A percentile compares a stretch with the other conserved stretches of the same genome.
These are phyloP conservation scores for Antechinus stuartii DNA, from an alignment of 2,113 vertebrate species.

Conservation along the genomic window DNA sequence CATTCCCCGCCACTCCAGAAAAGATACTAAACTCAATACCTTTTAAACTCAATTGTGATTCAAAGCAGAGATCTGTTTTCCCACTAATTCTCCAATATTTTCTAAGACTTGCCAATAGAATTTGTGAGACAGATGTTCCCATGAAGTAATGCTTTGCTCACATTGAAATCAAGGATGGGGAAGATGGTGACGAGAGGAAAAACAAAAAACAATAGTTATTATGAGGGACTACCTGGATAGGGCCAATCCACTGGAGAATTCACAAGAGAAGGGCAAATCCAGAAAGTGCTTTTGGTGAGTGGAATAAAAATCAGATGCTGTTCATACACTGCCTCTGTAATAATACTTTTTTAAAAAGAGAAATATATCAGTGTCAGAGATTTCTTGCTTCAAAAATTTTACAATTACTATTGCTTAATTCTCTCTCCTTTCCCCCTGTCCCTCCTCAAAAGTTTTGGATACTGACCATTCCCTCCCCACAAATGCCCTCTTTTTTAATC, in stretches of 20 bases:
- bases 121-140: not conserved
- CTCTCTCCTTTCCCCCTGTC: no score
- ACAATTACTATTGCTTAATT: no score
- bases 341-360: not conserved
- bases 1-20: not conserved
- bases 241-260: not conserved
- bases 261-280: not conserved
- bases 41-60: not conserved
- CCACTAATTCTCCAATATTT: not conserved
- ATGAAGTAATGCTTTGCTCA: not conserved
- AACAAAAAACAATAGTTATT: not conserved
- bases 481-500: no score
- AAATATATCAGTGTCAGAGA: not conserved
- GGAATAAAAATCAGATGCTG: slow-evolving; percentile 12
- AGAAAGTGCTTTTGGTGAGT: not conserved
- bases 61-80: not conserved
- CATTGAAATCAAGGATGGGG: not conserved
- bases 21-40: not conserved
- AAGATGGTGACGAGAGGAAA: not conserved
- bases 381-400: not conserved
- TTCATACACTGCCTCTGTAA: not conserved
- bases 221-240: not conserved
- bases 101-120: not conserved
- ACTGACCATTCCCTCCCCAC: no score
- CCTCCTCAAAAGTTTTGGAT: no score